Evolutionary conservation across 1,140 invertebrate species (phyloP).

Genomic region (Atta colombica): DNA sequence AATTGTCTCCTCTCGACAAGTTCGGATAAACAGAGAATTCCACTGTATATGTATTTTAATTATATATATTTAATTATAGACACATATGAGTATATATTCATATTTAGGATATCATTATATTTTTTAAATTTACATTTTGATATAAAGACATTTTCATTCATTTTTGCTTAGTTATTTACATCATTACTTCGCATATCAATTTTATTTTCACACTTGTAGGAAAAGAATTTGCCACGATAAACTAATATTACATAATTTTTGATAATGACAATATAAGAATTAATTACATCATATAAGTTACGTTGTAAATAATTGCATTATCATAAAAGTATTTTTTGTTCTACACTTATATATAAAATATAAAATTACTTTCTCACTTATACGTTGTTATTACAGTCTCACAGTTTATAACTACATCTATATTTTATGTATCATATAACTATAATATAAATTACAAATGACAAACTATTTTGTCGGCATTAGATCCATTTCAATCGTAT

Average conservation of each 20-base stretch:
- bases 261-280: slow-evolving; percentile 1
- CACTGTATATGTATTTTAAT: too few species aligned
- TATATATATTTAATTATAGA: not conserved
- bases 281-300: slow-evolving; percentile 22
- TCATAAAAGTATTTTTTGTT: not conserved
- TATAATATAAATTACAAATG: slow-evolving; percentile 59
- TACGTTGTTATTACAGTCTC: slow-evolving; percentile 61
- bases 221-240: slow-evolving; percentile 9
- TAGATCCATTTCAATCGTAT: not conserved
- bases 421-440: slow-evolving; percentile 8
- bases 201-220: not conserved
- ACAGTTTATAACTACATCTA: slow-evolving; percentile 32
- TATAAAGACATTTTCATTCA: slow-evolving; percentile 2
- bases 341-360: slow-evolving; percentile 65
- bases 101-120: slow-evolving; percentile 13
- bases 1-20: too few species aligned
- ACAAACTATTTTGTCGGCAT: not conserved
- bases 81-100: not conserved
- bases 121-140: slow-evolving; percentile 16
- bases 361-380: slow-evolving; percentile 74
- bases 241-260: not conserved
- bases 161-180: slow-evolving; percentile 24
- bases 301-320: slow-evolving; percentile 26
- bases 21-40: too few species aligned
- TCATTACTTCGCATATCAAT: not conserved